Conservation (phyloP, 2,888 invertebrate genomes). For the Priocnemis perturbator region DNA sequence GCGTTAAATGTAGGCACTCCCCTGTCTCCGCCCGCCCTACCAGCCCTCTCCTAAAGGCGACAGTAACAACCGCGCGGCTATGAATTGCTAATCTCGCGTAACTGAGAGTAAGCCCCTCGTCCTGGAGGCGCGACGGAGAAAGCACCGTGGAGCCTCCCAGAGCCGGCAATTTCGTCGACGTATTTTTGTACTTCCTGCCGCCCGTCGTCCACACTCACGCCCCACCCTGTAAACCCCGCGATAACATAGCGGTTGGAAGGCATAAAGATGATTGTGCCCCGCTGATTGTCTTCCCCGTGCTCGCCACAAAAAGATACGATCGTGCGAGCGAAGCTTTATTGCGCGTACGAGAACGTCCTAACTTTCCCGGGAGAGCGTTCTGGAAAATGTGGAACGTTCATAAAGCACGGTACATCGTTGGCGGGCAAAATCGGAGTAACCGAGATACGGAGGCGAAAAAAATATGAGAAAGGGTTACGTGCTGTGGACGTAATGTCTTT, state of each 20-base stretch:
- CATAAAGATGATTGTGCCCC: slow-evolving; percentile 46
- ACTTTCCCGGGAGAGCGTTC: no score
- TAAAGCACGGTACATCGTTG: no score
- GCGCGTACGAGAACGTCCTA: no score
- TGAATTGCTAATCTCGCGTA: slow-evolving; percentile 73
- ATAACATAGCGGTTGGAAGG: slow-evolving; percentile 40
- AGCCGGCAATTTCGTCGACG: slow-evolving; percentile 38
- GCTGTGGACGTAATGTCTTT: no score
- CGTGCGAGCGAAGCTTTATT: no score
- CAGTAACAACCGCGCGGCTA: slow-evolving; percentile 71
- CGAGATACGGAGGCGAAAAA: no score
- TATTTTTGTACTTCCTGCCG: slow-evolving; percentile 55
- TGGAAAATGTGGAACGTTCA: no score
- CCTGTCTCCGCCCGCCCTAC: slow-evolving; percentile 23
- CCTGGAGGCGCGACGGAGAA: slow-evolving; percentile 15
- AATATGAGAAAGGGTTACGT: no score
- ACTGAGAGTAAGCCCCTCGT: slow-evolving; percentile 48
- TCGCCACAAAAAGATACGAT: no score
- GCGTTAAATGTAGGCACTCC: slow-evolving; percentile 64
- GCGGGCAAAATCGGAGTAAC: no score
- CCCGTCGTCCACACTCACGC: slow-evolving; percentile 41
- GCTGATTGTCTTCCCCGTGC: slow-evolving; percentile 21
- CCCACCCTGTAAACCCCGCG: slow-evolving; percentile 30
- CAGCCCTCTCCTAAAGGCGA: slow-evolving; percentile 42
- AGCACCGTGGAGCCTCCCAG: slow-evolving; percentile 9